Evolutionary conservation across 2,888 invertebrate genomes (phyloP).

Genomic region (Odontothrips loti): DNA sequence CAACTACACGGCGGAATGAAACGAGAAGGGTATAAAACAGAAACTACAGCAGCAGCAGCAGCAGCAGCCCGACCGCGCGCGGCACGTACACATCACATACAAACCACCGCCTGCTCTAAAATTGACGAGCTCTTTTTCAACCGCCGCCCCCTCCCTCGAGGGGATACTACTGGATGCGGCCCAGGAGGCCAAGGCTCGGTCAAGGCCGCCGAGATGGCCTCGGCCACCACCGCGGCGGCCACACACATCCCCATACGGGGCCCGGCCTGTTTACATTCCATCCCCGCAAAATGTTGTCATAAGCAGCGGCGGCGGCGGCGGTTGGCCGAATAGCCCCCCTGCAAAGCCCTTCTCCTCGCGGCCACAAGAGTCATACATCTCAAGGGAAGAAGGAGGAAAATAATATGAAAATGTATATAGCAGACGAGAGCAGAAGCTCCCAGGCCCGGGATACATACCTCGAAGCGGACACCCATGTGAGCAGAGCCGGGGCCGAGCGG

Average conservation of each 20-base stretch:
- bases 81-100: background rate
- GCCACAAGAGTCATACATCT: too few species aligned
- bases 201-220: background rate
- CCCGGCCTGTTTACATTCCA: constrained; percentile 11
- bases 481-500: constrained; percentile 6
- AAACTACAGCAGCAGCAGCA: background rate
- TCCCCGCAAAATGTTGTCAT: constrained; percentile 17
- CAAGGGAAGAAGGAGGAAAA: too few species aligned
- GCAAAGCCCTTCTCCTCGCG: too few species aligned
- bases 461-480: constrained; percentile 21
- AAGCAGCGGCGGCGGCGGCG: background rate
- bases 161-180: too few species aligned
- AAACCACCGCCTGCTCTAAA: constrained; percentile 5
- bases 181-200: background rate
- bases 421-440: background rate
- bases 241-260: background rate
- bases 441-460: background rate
- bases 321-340: too few species aligned
- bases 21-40: background rate
- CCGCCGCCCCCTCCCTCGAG: background rate
- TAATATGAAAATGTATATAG: background rate
- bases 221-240: background rate
- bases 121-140: constrained; percentile 5
- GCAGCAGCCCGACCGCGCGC: background rate
- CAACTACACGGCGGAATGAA: background rate